Base-by-base conservation (phyloP, 1,140 invertebrate genomes). In the Medauroidea extradentata region DNA sequence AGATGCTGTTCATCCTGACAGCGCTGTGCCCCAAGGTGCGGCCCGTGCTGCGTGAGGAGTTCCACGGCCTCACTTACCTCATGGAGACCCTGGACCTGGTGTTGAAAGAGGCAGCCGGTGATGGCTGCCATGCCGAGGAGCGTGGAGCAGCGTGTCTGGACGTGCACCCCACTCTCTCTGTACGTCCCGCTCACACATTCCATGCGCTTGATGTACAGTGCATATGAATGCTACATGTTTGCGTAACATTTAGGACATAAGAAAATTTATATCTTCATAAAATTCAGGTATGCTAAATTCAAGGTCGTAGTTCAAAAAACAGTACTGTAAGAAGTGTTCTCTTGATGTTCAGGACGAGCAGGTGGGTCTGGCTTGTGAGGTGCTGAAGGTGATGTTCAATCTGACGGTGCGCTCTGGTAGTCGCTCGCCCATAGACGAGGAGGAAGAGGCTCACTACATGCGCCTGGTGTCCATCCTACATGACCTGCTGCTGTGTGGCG, bases 341-440 rank as follows among this genome's bases (percentile, higher is more conserved):
- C n/a, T n/a, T n/a, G n/a, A n/a, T n/a, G n/a, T n/a, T n/a, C 23
- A 55, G 53, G 53, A 55, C 29, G 42, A 55, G 18, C 53, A 89
- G 79, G 82, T 87, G 69, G 72, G 85, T 53, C 76, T 94, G 41
- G 76, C 83, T 23, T 89, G 85, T 75, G 93, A 97, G 78, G 84
- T 93, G 63, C 79, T 96, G 7, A 96, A 96, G 78, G 85, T 88
- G 13, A 78, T 96, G 57, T 98, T 96, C 71, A 97, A 96, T 73
- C 74, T 97, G 53, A 86, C 84, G n/a, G 79, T 87, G 19, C 77
- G 58, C 75, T 77, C 43, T 78, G 81, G 60, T 71, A 77, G 13
- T 70, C 73, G 24, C 25, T 61, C 27, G n/a, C 19, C 55, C 2
- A 78, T 79, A 58, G 80, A 68, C 59, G 63, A 88, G 67, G 84